Conservation (phyloP, 2,888 invertebrate genomes). For the Aquatica leii region DNA sequence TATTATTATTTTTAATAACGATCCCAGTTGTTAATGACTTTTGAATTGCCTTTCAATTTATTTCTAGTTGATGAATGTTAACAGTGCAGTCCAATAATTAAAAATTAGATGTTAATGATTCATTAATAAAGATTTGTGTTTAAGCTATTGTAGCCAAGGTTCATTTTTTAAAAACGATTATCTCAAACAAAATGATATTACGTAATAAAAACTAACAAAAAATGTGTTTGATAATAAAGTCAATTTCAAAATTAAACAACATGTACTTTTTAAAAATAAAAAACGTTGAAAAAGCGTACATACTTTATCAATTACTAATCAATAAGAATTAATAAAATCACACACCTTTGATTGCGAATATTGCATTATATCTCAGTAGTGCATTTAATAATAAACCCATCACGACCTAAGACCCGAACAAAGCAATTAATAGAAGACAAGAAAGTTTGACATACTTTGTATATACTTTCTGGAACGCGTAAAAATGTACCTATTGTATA, state of each 20-base stretch:
- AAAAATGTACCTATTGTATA: too few species aligned
- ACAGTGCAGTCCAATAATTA: constrained; percentile 20
- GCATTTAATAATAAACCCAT: constrained; percentile 30
- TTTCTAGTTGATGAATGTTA: constrained; percentile 27
- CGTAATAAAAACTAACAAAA: not conserved
- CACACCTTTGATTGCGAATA: constrained; percentile 2
- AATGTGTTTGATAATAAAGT: too few species aligned
- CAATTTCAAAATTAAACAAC: too few species aligned
- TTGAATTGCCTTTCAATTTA: constrained; percentile 31
- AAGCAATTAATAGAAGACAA: constrained; percentile 24
- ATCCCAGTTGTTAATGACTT: constrained; percentile 27
- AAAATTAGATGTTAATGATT: constrained; percentile 19
- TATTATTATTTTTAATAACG: constrained; percentile 27
- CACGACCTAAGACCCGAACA: constrained; percentile 19
- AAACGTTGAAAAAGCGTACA: not conserved
- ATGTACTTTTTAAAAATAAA: too few species aligned
- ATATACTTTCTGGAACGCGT: too few species aligned
- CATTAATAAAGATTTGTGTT: constrained; percentile 23
- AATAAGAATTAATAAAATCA: constrained; percentile 3
- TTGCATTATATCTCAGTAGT: constrained; percentile 10
- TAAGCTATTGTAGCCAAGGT: constrained; percentile 19
- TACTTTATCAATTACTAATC: not conserved
- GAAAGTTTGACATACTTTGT: constrained; percentile 25
- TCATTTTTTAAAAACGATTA: constrained; percentile 16
- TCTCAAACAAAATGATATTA: not conserved